Conservation (phyloP, 2,797 vertebrate genomes). For the Lacerta bilineata region DNA sequence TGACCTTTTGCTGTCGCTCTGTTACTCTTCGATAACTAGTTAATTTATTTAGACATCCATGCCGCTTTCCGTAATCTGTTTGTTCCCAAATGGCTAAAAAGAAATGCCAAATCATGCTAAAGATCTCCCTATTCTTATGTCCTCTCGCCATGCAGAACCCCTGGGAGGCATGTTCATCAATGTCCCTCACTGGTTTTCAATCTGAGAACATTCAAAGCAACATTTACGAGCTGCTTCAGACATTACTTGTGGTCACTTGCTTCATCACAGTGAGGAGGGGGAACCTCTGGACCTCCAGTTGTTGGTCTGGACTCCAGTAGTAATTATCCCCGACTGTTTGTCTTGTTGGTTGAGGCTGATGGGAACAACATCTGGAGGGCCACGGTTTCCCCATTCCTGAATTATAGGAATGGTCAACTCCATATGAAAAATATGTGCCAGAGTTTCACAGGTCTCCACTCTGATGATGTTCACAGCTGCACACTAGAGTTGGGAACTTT, state of each 20-base stretch:
- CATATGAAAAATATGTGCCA: neutral
- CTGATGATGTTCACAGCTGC: neutral
- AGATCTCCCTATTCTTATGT: conserved; percentile 40
- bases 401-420: neutral
- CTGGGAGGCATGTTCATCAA: neutral
- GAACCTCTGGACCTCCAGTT: neutral
- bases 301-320: neutral
- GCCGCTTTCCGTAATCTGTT: neutral
- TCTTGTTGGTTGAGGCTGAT: neutral
- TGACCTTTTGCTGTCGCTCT: conserved; percentile 6
- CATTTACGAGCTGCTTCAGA: neutral
- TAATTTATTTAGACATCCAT: conserved; percentile 6
- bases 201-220: neutral
- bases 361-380: neutral
- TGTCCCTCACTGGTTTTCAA: neutral
- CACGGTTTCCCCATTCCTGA: neutral
- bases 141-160: neutral
- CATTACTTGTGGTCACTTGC: neutral
- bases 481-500: neutral
- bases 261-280: neutral
- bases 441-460: neutral
- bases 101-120: neutral
- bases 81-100: neutral
- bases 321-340: neutral
- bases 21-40: neutral